These are phyloP conservation scores for Tetropium fuscum DNA, from an alignment of 2,888 invertebrate species.

Conservation along the genomic window DNA sequence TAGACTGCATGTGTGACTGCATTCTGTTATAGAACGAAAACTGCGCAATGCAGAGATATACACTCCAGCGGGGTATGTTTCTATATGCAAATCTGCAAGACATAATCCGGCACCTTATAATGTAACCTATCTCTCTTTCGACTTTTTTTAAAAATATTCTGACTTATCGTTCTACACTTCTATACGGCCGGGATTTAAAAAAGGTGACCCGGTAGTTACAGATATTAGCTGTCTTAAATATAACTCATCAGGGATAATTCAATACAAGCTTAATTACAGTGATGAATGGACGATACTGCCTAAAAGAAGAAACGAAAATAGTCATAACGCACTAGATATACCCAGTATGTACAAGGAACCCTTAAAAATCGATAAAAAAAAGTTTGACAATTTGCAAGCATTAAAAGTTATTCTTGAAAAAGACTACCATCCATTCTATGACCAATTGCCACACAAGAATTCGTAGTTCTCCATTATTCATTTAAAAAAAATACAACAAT, in stretches of 20 bases:
- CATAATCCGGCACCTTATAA: conserved; percentile 42
- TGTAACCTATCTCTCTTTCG: conserved; percentile 27
- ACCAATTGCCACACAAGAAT: no score
- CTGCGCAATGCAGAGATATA: conserved; percentile 35
- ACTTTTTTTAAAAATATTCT: conserved; percentile 29
- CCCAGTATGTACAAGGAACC: conserved; percentile 14
- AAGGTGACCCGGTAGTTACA: conserved; percentile 34
- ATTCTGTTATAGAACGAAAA: conserved; percentile 44
- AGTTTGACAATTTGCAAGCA: conserved; percentile 14
- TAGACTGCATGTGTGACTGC: no score
- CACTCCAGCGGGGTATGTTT: conserved; percentile 29
- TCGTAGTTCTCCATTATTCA: no score
- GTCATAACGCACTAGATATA: conserved; percentile 4
- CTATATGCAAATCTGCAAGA: conserved; percentile 36
- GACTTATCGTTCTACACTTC: conserved; percentile 3
- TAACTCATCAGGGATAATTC: conserved; percentile 28
- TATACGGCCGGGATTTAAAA: conserved; percentile 7
- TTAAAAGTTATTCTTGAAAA: no score
- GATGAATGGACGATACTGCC: conserved; percentile 20
- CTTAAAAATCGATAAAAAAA: conserved; percentile 16
- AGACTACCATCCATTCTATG: no score
- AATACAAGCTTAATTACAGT: conserved; percentile 30
- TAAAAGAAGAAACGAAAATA: conserved; percentile 15
- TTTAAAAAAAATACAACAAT: no score
- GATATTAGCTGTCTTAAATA: conserved; percentile 34